Conservation (phyloP, 2,113 vertebrate species). For the Cyanocitta stelleri region DNA sequence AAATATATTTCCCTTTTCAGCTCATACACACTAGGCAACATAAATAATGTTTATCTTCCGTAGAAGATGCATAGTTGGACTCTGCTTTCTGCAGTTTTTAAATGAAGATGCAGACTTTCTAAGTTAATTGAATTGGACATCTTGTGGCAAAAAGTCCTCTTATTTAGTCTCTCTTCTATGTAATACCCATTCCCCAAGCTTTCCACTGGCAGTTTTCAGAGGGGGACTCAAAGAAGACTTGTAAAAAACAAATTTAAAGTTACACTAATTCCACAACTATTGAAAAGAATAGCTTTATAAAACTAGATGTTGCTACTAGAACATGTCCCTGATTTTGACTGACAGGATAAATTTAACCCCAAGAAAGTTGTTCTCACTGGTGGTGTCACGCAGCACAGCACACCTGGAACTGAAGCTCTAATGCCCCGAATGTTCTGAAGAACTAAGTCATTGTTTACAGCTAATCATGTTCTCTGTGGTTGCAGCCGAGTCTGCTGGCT, state of each 20-base stretch:
- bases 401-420: not conserved
- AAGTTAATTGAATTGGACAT: not conserved
- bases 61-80: not conserved
- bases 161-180: not conserved
- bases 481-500: not conserved
- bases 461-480: not conserved
- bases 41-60: not conserved
- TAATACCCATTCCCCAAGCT: not conserved
- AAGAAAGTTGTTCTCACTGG: not conserved
- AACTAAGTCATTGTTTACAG: not conserved
- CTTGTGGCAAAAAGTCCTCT: not conserved
- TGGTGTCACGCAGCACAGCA: not conserved
- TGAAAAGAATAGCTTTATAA: not conserved
- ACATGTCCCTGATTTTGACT: not conserved
- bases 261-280: not conserved
- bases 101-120: not conserved
- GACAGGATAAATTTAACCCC: not conserved
- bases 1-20: constrained; percentile 14
- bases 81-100: not conserved
- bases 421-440: not conserved
- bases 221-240: not conserved
- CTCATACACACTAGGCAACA: not conserved
- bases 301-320: not conserved
- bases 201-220: not conserved
- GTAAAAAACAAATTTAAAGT: not conserved